Evolutionary conservation across 2,113 vertebrate genomes (phyloP).

Genomic region (Taurulus bubalis): DNA sequence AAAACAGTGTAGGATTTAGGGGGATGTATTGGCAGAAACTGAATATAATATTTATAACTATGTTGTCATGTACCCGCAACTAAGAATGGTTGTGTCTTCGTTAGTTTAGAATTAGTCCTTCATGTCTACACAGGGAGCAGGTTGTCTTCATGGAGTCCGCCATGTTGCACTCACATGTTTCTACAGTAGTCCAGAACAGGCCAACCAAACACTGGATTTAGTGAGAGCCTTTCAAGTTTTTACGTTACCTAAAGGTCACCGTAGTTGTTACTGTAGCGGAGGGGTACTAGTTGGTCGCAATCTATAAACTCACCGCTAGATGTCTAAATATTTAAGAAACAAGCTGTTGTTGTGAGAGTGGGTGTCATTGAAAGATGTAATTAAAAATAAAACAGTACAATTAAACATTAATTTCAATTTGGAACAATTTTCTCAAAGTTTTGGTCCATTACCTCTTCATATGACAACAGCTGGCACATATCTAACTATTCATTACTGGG

Average conservation of each 20-base stretch:
- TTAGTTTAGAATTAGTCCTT: not conserved
- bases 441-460: slow-evolving; percentile 19
- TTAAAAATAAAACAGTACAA: slow-evolving; percentile 16
- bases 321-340: not conserved
- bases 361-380: not conserved
- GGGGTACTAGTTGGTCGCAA: not conserved
- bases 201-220: too few relatives aligned
- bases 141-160: not conserved
- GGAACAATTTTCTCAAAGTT: not conserved
- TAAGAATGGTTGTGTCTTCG: not conserved
- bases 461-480: slow-evolving; percentile 20
- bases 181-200: not conserved
- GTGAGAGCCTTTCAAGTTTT: not conserved
- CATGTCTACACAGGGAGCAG: not conserved
- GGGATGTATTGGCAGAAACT: not conserved
- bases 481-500: slow-evolving; percentile 37
- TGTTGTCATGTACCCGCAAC: not conserved
- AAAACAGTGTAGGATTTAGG: not conserved
- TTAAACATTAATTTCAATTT: not conserved
- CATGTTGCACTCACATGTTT: not conserved
- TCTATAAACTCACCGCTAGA: not conserved
- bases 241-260: not conserved
- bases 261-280: not conserved
- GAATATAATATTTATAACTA: not conserved
- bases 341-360: not conserved